These are phyloP conservation scores for Nycticorax nycticorax DNA, from an alignment of 2,113 vertebrate species.

Conservation along the genomic window DNA sequence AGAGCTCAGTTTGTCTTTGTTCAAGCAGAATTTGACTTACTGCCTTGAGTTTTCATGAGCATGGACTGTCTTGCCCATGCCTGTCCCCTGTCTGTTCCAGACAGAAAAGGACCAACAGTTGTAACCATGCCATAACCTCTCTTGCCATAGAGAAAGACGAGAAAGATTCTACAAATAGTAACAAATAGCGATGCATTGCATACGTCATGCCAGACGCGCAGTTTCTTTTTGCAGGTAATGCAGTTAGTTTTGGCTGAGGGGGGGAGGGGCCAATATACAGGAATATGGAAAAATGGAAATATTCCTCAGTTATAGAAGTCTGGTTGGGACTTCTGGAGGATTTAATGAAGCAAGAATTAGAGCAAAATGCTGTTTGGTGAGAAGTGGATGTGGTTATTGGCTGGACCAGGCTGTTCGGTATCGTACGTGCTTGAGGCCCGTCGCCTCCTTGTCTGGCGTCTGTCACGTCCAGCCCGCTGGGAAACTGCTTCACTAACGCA, in stretches of 20 bases:
- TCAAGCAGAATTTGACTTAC: not conserved
- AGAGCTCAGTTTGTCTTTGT: not conserved
- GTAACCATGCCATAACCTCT: not conserved
- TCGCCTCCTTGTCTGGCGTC: not conserved
- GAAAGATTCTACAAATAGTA: not conserved
- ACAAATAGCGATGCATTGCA: not conserved
- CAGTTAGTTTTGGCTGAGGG: not conserved
- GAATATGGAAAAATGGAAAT: not conserved
- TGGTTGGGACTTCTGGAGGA: not conserved
- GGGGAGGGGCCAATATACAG: not conserved
- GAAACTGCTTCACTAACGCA: not conserved
- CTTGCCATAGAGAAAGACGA: not conserved
- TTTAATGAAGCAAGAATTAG: not conserved
- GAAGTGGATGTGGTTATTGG: not conserved
- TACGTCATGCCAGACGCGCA: fast-evolving
- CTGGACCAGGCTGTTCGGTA: not conserved
- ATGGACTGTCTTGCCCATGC: not conserved
- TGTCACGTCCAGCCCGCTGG: not conserved
- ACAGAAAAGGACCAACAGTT: not conserved
- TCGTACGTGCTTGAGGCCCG: fast-evolving
- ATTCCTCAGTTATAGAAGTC: not conserved
- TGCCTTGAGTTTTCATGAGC: not conserved
- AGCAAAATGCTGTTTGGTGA: not conserved
- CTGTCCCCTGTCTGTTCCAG: not conserved
- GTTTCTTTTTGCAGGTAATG: not conserved